Evolutionary conservation across 2,888 invertebrate genomes (phyloP).

Genomic region (Lasioglossum leucozonium): DNA sequence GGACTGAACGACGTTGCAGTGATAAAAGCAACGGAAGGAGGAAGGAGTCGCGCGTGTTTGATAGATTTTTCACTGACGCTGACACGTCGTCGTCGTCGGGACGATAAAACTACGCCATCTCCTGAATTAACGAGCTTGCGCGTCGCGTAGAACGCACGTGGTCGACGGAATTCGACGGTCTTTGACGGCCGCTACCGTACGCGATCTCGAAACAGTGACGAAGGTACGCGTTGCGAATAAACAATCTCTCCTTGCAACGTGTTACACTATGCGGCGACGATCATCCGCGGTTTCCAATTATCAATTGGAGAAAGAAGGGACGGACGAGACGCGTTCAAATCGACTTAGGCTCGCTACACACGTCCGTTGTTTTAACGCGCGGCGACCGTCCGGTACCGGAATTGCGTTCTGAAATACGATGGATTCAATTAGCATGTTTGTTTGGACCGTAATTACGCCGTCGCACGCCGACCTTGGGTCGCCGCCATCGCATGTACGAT

Average conservation of each 20-base stretch:
- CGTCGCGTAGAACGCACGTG: conserved; percentile 28
- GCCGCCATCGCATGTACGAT: too few relatives aligned
- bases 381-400: too few relatives aligned
- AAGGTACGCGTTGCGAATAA: conserved; percentile 17
- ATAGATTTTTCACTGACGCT: neutral
- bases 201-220: conserved; percentile 7
- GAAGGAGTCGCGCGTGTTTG: neutral
- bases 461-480: too few relatives aligned
- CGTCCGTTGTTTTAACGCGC: too few relatives aligned
- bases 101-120: neutral
- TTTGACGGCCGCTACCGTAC: conserved; percentile 1
- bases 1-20: neutral
- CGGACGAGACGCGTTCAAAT: too few relatives aligned
- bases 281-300: accelerated
- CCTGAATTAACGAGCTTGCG: conserved; percentile 27
- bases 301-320: too few relatives aligned
- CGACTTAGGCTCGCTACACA: too few relatives aligned
- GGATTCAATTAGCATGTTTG: too few relatives aligned
- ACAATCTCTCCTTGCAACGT: neutral
- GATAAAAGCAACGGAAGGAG: neutral
- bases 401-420: too few relatives aligned
- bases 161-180: conserved; percentile 9
- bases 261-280: neutral
- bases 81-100: neutral
- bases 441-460: too few relatives aligned